Base-by-base conservation (phyloP, 2,113 vertebrate species). In the Dryoscopus gambensis region DNA sequence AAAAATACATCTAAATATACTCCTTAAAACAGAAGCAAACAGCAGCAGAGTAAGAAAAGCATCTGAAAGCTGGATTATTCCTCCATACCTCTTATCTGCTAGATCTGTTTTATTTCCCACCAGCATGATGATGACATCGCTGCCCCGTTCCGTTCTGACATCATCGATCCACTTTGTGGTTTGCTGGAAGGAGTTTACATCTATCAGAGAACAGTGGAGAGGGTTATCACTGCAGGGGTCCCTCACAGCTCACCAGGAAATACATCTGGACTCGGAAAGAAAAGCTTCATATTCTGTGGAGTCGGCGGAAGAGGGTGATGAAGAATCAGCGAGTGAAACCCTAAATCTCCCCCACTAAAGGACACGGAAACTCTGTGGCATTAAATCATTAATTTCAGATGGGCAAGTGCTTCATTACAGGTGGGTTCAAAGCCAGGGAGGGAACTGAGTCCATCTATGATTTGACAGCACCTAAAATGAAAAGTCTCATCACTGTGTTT, bases 131-230 rank as follows among this genome's bases (percentile, higher is more conserved):
- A 99, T 99, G 98, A 99, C 99, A 83, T 99, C 99, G 78, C 99
- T 98, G 98, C 99, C 99, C 98, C 99, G 98, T 98, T 99, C 99
- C 89, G 99, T 99, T 98, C 99, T 98, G 97, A 99, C 99, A 17
- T 99, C 99, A 82, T 99, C 99, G 33, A 99, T 99, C 99, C 99
- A 99, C 97, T 99, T 99, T 96, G 99, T 99, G 88, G 99, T 99
- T 98, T 99, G 99, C 97, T 99, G 99, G 98, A 99, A 99, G 42
- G 99, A 99, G 98, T 99, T 99, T 96, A 99, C 99, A 94, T 99
- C 99, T 99, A 96, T 35, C 77, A 93, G 91, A 80, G 93, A 95
- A 98, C 37, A 96, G 94, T 14, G 92, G 84, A 97, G 86, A 97
- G 92, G 75, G 92, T 85, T 65, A 65, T 96, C 97, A 97, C 46